phyloP scores from a whole-genome alignment of 2,113 vertebrate species.

The Coturnix japonica region DNA sequence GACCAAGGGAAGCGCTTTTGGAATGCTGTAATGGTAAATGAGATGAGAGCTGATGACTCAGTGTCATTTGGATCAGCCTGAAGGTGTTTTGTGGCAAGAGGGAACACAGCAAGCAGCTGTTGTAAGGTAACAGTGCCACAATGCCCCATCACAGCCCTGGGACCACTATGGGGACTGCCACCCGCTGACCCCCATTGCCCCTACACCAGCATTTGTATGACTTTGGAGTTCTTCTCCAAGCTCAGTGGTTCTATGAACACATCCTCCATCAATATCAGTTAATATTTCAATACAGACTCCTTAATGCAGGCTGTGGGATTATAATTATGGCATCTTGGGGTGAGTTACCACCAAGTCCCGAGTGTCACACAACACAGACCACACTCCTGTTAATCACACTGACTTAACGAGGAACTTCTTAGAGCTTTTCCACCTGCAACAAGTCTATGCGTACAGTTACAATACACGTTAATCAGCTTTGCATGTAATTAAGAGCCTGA shows the following conservation, averaged over 20 bases:
- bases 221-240: too few relatives aligned
- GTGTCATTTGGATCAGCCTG: neutral
- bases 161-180: neutral
- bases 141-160: neutral
- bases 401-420: neutral
- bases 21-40: neutral
- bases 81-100: neutral
- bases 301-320: neutral
- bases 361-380: neutral
- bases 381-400: fast-evolving
- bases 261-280: neutral
- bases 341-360: neutral
- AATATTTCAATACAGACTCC: neutral
- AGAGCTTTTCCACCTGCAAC: neutral
- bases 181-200: neutral
- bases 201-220: neutral
- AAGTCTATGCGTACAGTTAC: neutral
- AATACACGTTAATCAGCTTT: too few relatives aligned
- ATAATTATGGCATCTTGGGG: neutral
- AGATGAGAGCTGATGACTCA: neutral
- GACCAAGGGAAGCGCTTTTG: neutral
- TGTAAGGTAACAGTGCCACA: neutral
- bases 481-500: neutral
- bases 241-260: neutral
- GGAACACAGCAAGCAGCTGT: neutral